Percentiles rank a stretch among this genome's conserved stretches.
phyloP scores from a whole-genome alignment of 1,140 invertebrate species.

The Drosophila nasuta region DNA sequence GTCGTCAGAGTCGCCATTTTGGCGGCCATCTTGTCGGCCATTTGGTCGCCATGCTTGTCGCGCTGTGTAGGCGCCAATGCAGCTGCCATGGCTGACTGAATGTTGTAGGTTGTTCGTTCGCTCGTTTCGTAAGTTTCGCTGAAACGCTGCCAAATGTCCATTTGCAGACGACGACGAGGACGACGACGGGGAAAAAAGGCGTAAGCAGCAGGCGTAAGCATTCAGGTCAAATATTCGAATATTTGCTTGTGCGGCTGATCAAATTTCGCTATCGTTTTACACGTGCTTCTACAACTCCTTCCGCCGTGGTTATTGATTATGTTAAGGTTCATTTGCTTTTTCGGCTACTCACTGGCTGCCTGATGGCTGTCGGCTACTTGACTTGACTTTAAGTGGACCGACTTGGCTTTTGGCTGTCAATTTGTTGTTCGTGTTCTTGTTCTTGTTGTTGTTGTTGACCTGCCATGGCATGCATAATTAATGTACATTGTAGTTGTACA shows the following conservation, averaged over 20 bases:
- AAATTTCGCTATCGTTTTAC: conserved; percentile 54
- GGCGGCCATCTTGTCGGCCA: conserved; percentile 50
- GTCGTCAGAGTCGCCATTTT: conserved; percentile 59
- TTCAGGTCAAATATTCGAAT: conserved; percentile 34
- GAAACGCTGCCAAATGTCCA: conserved; percentile 69
- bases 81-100: conserved; percentile 36
- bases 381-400: conserved; percentile 30
- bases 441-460: conserved; percentile 16
- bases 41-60: conserved; percentile 59
- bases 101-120: conserved; percentile 33
- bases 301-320: conserved; percentile 60
- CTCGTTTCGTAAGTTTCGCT: conserved; percentile 56
- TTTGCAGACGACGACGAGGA: background rate
- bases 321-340: conserved; percentile 28
- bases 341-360: background rate
- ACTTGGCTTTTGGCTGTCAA: conserved; percentile 48
- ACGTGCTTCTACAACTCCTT: background rate
- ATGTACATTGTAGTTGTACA: conserved; percentile 37
- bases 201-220: background rate
- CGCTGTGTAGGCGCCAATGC: conserved; percentile 70
- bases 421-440: conserved; percentile 14
- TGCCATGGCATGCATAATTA: conserved; percentile 74
- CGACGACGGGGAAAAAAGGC: background rate
- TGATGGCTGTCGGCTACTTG: background rate
- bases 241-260: conserved; percentile 35